A percentile compares a stretch with the other conserved stretches of the same genome.
Evolutionary conservation across 2,888 invertebrate species (phyloP).

Genomic region (Kryphioiulus occultus): DNA sequence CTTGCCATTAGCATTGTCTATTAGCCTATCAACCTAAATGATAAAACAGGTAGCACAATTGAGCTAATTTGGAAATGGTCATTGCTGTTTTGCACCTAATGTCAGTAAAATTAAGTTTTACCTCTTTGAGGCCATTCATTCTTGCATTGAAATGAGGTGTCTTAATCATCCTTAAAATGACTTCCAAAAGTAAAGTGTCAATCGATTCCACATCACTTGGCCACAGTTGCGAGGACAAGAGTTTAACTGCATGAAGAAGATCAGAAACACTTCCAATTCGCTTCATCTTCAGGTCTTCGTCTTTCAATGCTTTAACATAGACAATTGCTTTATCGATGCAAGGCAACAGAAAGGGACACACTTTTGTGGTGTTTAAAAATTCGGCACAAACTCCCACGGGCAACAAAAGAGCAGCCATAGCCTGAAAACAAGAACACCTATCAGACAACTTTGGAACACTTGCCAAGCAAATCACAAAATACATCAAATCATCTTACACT

Average conservation of each 20-base stretch:
- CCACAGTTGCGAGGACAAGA: conserved; percentile 63
- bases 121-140: conserved; percentile 67
- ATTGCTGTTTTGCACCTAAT: no score
- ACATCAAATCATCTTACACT: conserved; percentile 58
- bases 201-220: conserved; percentile 61
- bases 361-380: conserved; percentile 60
- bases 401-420: conserved; percentile 62
- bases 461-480: conserved; percentile 29
- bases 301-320: conserved; percentile 62
- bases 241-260: conserved; percentile 63
- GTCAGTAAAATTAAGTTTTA: conserved; percentile 53
- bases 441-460: not conserved
- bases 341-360: conserved; percentile 61
- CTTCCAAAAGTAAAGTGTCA: conserved; percentile 61
- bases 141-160: conserved; percentile 65
- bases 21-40: conserved; percentile 62
- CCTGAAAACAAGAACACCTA: conserved; percentile 56
- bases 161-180: conserved; percentile 64
- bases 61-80: not conserved
- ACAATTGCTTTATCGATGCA: conserved; percentile 63
- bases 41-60: not conserved
- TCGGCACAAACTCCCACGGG: conserved; percentile 64
- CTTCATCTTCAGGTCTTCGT: conserved; percentile 65
- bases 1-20: conserved; percentile 61
- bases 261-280: conserved; percentile 63